Evolutionary conservation across 2,797 vertebrate genomes (phyloP), one percentile per base, ranked within the genome.

Genomic region (Sebastes paucispinis): DNA sequence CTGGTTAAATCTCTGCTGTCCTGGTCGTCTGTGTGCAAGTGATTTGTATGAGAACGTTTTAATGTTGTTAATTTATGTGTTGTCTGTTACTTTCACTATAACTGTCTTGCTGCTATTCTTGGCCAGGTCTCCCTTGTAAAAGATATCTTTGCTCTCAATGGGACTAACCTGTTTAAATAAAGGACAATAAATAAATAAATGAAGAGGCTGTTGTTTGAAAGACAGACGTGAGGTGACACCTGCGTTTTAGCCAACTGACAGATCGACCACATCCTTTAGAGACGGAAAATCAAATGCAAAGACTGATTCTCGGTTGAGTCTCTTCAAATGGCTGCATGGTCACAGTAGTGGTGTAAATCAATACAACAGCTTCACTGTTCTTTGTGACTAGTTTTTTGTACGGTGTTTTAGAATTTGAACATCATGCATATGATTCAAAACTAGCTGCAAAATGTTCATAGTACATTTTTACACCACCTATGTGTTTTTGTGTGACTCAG

Each of bases 211-310:
- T 11, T 7, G 14, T 52, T 11, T 81, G 39, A 43, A 36, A 71
- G 12, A 55, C 62, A 73, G 11, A 54, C 4, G 0, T 18, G 20
- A 66, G 6, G 34, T 71, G 62, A 66, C 79, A 80, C 75, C 69
- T 80, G 55, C 59, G 59, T 43, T 60, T 60, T 29, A 20, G 13
- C 6, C 24, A 79, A 87, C 77, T 76, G 81, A 73, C 81, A 76
- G 8, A 1, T n/a, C 67, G 62, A 89, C 89, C 91, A 91, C 91
- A 91, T 92, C 91, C 91, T 83, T 50, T 7, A n/a, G 43, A 60
- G 43, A 13, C 3, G 65, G 27, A 65, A 71, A 66, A 73, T 84
- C 52, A 64, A 14, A 69, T 72, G 6, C 74, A 20, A 5, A 25
- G 50, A 74, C 57, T 75, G 16, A 22, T 16, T 13, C 27, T 43